A percentile compares a stretch with the other conserved stretches of the same genome.
These are phyloP conservation scores for Chaunax sp. DNA, from an alignment of 2,797 vertebrate genomes.

Conservation along the genomic window DNA sequence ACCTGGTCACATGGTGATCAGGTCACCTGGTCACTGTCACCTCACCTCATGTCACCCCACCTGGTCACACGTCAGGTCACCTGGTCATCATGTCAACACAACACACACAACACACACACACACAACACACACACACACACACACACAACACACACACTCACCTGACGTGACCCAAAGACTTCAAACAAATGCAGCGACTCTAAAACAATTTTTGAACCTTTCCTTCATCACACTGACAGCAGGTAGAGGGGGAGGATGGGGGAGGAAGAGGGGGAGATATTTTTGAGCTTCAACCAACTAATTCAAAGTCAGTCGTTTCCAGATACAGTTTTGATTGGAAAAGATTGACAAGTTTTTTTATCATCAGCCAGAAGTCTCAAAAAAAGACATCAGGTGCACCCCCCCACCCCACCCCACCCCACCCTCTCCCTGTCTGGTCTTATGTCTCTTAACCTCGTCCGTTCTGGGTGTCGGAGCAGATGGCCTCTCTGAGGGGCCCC, in stretches of 20 bases:
- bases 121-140: not conserved
- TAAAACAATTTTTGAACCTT: conserved; percentile 18
- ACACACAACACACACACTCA: conserved; percentile 1
- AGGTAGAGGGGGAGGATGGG: not conserved
- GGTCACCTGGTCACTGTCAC: too few relatives aligned
- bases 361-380: not conserved
- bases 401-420: not conserved
- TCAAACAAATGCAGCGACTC: conserved; percentile 20
- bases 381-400: not conserved
- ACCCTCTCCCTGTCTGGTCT: not conserved
- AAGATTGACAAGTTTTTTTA: too few relatives aligned
- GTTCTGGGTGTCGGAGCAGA: conserved; percentile 12
- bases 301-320: not conserved
- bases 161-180: not conserved
- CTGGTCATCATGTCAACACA: conserved; percentile 8
- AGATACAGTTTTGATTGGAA: not conserved
- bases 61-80: not conserved
- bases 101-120: conserved; percentile 12
- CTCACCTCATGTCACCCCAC: too few relatives aligned
- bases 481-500: conserved; percentile 35
- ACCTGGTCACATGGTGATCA: too few relatives aligned
- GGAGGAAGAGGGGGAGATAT: not conserved
- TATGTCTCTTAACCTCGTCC: conserved; percentile 14
- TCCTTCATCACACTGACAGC: conserved; percentile 15
- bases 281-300: conserved; percentile 6